phyloP scores from a whole-genome alignment of 2,113 vertebrate species.

The Marmota flaviventris region DNA sequence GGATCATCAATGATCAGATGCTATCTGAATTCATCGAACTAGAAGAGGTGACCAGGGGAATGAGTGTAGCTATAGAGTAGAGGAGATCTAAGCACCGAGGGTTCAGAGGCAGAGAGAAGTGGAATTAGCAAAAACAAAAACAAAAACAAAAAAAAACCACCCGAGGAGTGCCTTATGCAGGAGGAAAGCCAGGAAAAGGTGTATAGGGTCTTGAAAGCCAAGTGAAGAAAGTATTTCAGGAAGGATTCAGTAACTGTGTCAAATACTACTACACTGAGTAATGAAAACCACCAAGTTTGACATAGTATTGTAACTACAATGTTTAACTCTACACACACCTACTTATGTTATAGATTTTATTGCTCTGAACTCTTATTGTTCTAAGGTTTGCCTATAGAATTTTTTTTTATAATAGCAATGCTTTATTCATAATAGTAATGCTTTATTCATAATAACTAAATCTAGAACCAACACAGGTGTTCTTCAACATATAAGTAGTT shows the following conservation, averaged over 20 bases:
- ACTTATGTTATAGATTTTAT: neutral
- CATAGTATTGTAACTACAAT: neutral
- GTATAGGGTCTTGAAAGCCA: neutral
- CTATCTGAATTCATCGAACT: neutral
- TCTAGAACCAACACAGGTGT: too few species aligned
- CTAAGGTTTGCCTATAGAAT: neutral
- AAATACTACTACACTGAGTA: slow-evolving; percentile 18
- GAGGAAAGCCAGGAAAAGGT: neutral
- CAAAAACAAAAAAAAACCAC: too few species aligned
- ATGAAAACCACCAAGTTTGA: neutral
- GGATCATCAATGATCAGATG: neutral
- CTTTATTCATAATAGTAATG: too few species aligned
- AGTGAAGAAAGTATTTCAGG: neutral
- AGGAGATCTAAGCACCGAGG: neutral
- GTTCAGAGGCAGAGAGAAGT: neutral
- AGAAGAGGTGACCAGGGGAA: neutral
- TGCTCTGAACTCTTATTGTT: slow-evolving; percentile 43
- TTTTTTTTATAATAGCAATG: neutral
- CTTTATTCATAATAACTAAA: too few species aligned
- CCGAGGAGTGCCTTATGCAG: neutral
- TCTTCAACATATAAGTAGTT: too few species aligned
- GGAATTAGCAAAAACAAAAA: neutral
- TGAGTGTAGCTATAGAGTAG: neutral
- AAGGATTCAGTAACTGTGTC: neutral
- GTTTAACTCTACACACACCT: neutral